phyloP scores from a whole-genome alignment of 2,888 invertebrate species.

The Aquatica leii region DNA sequence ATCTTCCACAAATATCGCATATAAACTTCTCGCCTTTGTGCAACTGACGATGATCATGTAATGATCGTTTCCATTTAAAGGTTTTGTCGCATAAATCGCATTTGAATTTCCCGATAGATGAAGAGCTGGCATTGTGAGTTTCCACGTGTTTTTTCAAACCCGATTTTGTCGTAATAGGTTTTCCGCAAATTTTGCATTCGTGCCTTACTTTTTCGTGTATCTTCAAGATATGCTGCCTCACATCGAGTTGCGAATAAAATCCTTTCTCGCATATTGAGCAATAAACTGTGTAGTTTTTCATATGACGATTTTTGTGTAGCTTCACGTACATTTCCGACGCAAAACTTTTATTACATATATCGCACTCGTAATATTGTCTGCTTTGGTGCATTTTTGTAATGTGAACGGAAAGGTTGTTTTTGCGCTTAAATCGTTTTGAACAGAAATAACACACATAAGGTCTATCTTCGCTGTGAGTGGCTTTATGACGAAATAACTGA shows the following conservation, averaged over 20 bases:
- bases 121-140: no score
- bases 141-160: no score
- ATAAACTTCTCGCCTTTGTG: conserved; percentile 49
- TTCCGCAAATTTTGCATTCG: no score
- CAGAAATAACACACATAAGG: background rate
- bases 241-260: conserved; percentile 22
- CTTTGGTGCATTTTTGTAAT: conserved; percentile 40
- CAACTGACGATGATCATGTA: conserved; percentile 48
- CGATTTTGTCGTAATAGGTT: no score
- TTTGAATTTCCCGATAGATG: background rate
- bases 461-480: background rate
- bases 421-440: background rate
- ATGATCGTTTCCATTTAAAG: conserved; percentile 37
- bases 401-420: conserved; percentile 48
- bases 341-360: conserved; percentile 24
- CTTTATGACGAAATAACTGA: background rate
- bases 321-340: conserved; percentile 30
- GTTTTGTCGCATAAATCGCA: conserved; percentile 31
- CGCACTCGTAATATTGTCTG: conserved; percentile 14
- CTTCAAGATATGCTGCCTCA: no score
- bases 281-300: conserved; percentile 61
- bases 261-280: conserved; percentile 59
- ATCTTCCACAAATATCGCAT: conserved; percentile 54
- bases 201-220: no score
- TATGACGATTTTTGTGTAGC: conserved; percentile 47